These are phyloP conservation scores for Danio jaintianensis DNA, from an alignment of 2,797 vertebrate species.

Conservation along the genomic window DNA sequence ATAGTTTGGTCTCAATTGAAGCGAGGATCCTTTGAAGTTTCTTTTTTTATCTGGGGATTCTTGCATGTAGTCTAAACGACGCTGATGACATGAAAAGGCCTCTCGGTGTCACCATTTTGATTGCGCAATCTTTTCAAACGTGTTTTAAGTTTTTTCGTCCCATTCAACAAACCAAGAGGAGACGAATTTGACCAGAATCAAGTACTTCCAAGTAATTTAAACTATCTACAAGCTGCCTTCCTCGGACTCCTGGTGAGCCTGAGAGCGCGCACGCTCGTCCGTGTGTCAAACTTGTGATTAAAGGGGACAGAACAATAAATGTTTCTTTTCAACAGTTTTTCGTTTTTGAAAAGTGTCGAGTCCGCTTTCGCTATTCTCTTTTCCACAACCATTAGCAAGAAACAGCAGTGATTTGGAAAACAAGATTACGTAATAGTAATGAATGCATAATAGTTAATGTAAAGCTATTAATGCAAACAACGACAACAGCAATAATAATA, in stretches of 20 bases:
- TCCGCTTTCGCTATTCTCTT: background rate
- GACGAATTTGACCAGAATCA: constrained; percentile 54
- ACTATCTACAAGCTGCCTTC: background rate
- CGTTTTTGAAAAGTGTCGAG: background rate
- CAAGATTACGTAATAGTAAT: background rate
- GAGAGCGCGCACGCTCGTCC: background rate
- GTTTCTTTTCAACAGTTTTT: background rate
- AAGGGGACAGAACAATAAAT: background rate
- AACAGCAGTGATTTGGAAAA: background rate
- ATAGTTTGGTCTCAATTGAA: constrained; percentile 95
- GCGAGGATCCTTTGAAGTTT: constrained; percentile 90
- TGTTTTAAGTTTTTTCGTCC: constrained; percentile 88
- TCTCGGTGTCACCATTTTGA: constrained; percentile 96
- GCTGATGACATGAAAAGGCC: constrained; percentile 95
- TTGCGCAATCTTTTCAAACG: constrained; percentile 91
- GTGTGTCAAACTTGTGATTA: constrained; percentile 5
- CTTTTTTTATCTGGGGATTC: constrained; percentile 93
- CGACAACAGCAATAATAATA: too few species aligned
- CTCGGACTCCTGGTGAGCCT: background rate
- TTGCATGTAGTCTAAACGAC: constrained; percentile 95
- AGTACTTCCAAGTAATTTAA: constrained; percentile 25
- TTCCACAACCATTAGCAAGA: too few species aligned
- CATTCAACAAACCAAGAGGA: constrained; percentile 73
- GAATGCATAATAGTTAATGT: too few species aligned
- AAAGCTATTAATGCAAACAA: background rate